phyloP scores from a whole-genome alignment of 2,888 invertebrate genomes.

The Sminthurinus aureus region DNA sequence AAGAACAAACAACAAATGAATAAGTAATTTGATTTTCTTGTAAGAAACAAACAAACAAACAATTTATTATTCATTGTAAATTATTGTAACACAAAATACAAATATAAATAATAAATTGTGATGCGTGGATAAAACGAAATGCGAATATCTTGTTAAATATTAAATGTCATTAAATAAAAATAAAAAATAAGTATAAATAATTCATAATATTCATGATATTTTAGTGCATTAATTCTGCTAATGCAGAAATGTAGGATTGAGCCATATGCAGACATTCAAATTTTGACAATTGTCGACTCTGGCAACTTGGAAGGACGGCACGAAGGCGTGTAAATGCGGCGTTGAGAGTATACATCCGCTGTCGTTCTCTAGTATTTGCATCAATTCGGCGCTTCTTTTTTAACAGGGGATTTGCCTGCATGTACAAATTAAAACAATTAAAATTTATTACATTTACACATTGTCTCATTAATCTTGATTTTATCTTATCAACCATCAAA shows the following conservation, averaged over 20 bases:
- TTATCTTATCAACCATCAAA: too few species aligned
- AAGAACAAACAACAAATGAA: too few species aligned
- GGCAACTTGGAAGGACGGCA: slow-evolving; percentile 88
- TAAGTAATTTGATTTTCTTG: too few species aligned
- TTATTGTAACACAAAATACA: too few species aligned
- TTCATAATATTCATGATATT: neutral
- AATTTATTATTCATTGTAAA: too few species aligned
- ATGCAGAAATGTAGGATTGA: slow-evolving; percentile 90
- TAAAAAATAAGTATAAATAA: too few species aligned
- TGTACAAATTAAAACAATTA: slow-evolving; percentile 5
- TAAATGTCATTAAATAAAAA: too few species aligned
- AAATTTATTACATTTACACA: neutral
- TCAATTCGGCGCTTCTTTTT: slow-evolving; percentile 84
- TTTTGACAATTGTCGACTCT: slow-evolving; percentile 90
- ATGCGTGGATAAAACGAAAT: too few species aligned
- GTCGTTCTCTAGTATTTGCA: slow-evolving; percentile 90
- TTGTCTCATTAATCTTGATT: too few species aligned
- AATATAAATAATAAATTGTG: too few species aligned
- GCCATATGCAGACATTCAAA: slow-evolving; percentile 98
- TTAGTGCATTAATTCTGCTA: slow-evolving; percentile 83
- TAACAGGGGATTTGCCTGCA: slow-evolving; percentile 77
- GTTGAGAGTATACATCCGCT: slow-evolving; percentile 93
- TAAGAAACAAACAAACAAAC: too few species aligned
- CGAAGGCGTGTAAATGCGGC: slow-evolving; percentile 91
- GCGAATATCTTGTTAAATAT: too few species aligned